Percentiles rank a stretch among this genome's conserved stretches.
Evolutionary conservation across 2,797 vertebrate species (phyloP).

Genomic region (Anguilla obscura): DNA sequence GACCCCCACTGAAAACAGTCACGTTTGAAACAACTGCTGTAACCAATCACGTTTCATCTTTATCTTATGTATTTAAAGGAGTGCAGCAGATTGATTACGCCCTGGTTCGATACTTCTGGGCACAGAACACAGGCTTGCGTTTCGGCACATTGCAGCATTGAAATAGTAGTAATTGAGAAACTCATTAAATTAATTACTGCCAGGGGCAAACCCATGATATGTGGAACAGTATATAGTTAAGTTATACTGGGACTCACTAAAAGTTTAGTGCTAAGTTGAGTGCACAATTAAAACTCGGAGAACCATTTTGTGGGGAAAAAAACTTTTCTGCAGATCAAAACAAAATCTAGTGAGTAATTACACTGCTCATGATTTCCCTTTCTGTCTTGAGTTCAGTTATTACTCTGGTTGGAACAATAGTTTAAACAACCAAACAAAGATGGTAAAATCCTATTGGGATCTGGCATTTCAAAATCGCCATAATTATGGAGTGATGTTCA

Average conservation of each 20-base stretch:
- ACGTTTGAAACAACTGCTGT: slow-evolving; percentile 45
- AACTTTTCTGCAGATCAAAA: background rate
- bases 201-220: background rate
- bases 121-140: slow-evolving; percentile 52
- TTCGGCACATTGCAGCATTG: slow-evolving; percentile 30
- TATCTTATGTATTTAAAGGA: slow-evolving; percentile 48
- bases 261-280: background rate
- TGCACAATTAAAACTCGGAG: background rate
- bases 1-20: slow-evolving; percentile 7
- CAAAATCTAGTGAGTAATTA: background rate
- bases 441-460: slow-evolving; percentile 14
- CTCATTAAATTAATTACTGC: slow-evolving; percentile 34
- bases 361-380: background rate
- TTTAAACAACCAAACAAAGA: background rate
- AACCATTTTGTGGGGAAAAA: background rate
- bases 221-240: background rate
- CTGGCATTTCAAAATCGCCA: background rate
- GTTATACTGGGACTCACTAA: background rate
- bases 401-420: background rate
- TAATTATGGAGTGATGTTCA: background rate
- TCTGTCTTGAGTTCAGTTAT: background rate
- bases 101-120: slow-evolving; percentile 35
- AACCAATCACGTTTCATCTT: slow-evolving; percentile 51
- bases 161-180: slow-evolving; percentile 6
- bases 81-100: slow-evolving; percentile 46